Percentiles rank a stretch among this genome's conserved stretches.
phyloP scores from a whole-genome alignment of 2,888 invertebrate genomes.

The Flexamia atlantica region DNA sequence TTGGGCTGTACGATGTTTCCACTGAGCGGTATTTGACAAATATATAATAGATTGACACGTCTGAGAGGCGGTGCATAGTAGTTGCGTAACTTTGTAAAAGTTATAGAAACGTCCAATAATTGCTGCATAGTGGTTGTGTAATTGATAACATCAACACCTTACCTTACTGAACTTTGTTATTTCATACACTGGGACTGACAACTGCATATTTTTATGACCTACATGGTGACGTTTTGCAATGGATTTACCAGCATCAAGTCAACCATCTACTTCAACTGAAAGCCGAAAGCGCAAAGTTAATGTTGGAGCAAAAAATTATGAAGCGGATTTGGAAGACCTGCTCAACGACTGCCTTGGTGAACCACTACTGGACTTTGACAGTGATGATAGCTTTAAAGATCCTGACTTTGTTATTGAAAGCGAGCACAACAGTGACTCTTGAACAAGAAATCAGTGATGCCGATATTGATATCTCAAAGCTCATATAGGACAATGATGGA shows the following conservation, averaged over 20 bases:
- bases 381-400: slow-evolving; percentile 36
- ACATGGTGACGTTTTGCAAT: no score
- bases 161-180: no score
- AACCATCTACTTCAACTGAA: background rate
- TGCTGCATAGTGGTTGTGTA: background rate
- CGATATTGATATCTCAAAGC: background rate
- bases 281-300: background rate
- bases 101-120: no score
- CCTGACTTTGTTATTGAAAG: slow-evolving; percentile 28
- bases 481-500: no score
- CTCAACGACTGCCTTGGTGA: no score
- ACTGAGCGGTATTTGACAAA: no score
- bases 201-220: no score
- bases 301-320: background rate
- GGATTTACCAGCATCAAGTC: background rate
- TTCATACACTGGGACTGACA: no score
- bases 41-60: no score
- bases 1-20: no score
- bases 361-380: background rate
- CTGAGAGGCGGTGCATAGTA: background rate
- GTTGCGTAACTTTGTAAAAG: background rate
- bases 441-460: slow-evolving; percentile 37
- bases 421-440: no score
- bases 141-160: background rate
- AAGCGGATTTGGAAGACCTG: background rate